Evolutionary conservation across 1,140 invertebrate genomes (phyloP).

Genomic region (Leucophenga varia): DNA sequence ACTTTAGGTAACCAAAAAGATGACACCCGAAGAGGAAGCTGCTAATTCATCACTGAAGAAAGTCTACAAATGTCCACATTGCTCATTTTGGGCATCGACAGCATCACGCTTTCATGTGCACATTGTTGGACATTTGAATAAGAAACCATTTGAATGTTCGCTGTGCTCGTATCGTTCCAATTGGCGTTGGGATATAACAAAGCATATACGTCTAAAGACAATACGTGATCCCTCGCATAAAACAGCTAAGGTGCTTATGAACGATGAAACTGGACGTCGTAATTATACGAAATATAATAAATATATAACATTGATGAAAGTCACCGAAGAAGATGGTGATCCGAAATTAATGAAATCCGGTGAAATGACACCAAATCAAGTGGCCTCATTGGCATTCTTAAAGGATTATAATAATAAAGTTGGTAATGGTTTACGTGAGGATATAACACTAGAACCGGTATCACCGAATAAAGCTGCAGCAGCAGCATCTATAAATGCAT

Average conservation of each 20-base stretch:
- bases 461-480: conserved; percentile 17
- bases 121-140: conserved; percentile 88
- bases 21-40: conserved; percentile 54
- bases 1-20: conserved; percentile 57
- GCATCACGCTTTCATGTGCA: conserved; percentile 92
- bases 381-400: conserved; percentile 49
- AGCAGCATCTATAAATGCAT: conserved; percentile 6
- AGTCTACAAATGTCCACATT: conserved; percentile 88
- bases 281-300: conserved; percentile 93
- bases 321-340: conserved; percentile 55
- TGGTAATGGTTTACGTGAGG: conserved; percentile 25
- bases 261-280: conserved; percentile 84
- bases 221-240: conserved; percentile 78
- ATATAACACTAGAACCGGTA: conserved; percentile 45
- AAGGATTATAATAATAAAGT: conserved; percentile 44
- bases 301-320: conserved; percentile 74
- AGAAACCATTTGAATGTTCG: conserved; percentile 93
- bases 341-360: conserved; percentile 56
- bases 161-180: conserved; percentile 90
- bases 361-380: conserved; percentile 55
- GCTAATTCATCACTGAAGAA: conserved; percentile 60
- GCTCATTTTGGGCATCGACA: conserved; percentile 85
- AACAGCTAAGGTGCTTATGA: conserved; percentile 80
- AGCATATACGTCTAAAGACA: conserved; percentile 89
- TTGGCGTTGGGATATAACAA: conserved; percentile 95